Conservation (phyloP, 2,888 invertebrate genomes). For the Lysandra bellargus region DNA sequence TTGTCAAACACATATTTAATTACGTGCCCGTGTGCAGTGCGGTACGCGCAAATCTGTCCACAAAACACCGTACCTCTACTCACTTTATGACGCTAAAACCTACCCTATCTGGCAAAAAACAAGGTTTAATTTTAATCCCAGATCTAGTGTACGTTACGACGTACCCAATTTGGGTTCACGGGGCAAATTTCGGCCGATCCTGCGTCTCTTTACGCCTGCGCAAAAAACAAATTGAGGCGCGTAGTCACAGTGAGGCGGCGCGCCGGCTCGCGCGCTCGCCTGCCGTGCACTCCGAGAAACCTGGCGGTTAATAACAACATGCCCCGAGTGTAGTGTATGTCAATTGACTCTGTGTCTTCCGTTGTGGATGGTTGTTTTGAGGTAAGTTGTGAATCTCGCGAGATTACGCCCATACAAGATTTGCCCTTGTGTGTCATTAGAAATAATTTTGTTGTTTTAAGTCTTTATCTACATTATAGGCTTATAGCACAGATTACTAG, state of each 20-base stretch:
- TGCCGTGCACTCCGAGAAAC: conserved; percentile 63
- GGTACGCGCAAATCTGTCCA: conserved; percentile 69
- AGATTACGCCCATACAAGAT: conserved; percentile 40
- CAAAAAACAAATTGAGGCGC: conserved; percentile 58
- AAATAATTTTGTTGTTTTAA: conserved; percentile 18
- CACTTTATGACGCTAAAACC: background rate
- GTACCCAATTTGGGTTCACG: conserved; percentile 44
- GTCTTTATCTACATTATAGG: background rate
- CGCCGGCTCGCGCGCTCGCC: conserved; percentile 80
- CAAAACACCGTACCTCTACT: conserved; percentile 39
- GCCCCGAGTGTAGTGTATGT: conserved; percentile 56
- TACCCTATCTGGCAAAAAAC: conserved; percentile 39
- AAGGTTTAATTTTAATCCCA: background rate
- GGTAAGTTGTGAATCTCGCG: conserved; percentile 56
- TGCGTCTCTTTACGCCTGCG: conserved; percentile 69
- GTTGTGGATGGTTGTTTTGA: conserved; percentile 65
- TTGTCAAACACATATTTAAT: conserved; percentile 80
- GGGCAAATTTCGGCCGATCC: conserved; percentile 75
- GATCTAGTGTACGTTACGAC: conserved; percentile 43
- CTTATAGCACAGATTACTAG: background rate
- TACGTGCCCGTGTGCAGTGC: conserved; percentile 78
- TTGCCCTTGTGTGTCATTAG: conserved; percentile 14
- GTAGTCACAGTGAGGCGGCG: conserved; percentile 75
- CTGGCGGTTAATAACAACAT: conserved; percentile 65
- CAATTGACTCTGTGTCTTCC: conserved; percentile 75